phyloP scores from a whole-genome alignment of 2,113 vertebrate species.

The Erinaceus europaeus region DNA sequence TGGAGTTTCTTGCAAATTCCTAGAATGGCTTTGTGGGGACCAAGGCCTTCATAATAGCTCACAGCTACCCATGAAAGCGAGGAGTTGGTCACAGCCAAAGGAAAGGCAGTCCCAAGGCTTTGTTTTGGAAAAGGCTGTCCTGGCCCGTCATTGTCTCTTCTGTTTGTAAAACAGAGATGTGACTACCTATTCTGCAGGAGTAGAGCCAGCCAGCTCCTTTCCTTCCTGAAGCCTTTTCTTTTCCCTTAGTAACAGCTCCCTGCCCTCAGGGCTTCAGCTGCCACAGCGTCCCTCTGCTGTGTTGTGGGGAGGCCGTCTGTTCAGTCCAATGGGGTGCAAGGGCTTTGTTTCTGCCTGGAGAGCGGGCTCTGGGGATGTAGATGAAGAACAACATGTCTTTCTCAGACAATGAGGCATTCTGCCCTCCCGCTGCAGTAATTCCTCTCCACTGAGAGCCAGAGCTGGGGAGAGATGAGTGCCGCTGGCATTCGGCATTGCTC shows the following conservation, averaged over 20 bases:
- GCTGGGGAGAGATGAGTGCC: background rate
- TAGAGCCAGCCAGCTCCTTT: background rate
- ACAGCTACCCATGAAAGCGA: background rate
- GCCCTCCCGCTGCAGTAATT: conserved; percentile 30
- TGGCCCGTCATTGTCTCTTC: background rate
- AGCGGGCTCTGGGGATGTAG: conserved; percentile 40
- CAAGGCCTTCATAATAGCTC: background rate
- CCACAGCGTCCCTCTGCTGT: background rate
- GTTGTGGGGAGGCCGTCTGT: background rate
- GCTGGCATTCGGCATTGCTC: fast-evolving
- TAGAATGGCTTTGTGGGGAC: background rate
- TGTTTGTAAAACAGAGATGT: background rate
- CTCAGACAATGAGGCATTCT: conserved; percentile 52
- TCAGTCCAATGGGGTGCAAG: background rate
- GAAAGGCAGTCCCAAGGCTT: background rate
- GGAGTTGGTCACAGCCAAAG: background rate
- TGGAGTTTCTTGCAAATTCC: background rate
- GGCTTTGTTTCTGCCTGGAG: conserved; percentile 52
- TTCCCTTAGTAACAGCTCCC: background rate
- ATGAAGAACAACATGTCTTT: background rate
- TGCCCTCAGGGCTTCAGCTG: background rate
- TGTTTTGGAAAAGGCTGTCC: background rate
- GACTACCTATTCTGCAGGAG: background rate
- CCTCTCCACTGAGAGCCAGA: background rate
- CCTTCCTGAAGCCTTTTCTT: conserved; percentile 3